Evolutionary conservation across 2,797 vertebrate genomes (phyloP), one percentile per base, ranked within the genome.

Genomic region (Nasua narica): DNA sequence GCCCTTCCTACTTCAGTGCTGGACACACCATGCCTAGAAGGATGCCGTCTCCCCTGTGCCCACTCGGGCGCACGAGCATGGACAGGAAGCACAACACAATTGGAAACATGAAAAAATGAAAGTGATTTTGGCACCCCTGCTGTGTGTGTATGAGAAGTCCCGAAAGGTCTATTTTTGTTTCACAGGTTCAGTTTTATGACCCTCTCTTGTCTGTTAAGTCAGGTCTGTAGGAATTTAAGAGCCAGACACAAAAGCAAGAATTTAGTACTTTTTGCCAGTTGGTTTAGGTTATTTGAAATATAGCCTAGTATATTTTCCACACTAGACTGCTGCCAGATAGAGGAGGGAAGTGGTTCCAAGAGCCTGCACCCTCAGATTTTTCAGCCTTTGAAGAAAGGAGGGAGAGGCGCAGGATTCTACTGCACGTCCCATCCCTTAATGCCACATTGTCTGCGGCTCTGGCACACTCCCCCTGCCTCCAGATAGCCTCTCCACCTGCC

Each of bases 141-240:
- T 16, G 56, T 4, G 96, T 74, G 87, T 32, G 18, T 69, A 10
- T 0, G 89, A 92, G 96, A 87, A 97, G 93, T 97, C 97, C 98
- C 95, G 7, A 0, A 89, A 95, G 97, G 87, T 97, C 98, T 97
- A 60, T 91, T 98, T 98, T 56, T 97, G 97, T 98, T 97, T 98
- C 96, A 43, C 50, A 95, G 98, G 93, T 96, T 98, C 40, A 25
- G 69, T 98, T 98, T 98, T 97, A 96, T 87, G 96, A 93, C 94
- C 91, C 97, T 96, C 96, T 95, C 97, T 90, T 93, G 96, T 97
- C 98, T 97, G 97, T 95, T 94, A 69, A 96, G 97, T 87, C 65
- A 76, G 95, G 83, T 90, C 97, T 98, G 98, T 18, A 98, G 98
- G 98, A 98, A 97, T 98, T 97, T 85, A 96, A 97, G 97, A 97